Conservation (phyloP, 2,888 invertebrate species). For the Netelia melanura region DNA sequence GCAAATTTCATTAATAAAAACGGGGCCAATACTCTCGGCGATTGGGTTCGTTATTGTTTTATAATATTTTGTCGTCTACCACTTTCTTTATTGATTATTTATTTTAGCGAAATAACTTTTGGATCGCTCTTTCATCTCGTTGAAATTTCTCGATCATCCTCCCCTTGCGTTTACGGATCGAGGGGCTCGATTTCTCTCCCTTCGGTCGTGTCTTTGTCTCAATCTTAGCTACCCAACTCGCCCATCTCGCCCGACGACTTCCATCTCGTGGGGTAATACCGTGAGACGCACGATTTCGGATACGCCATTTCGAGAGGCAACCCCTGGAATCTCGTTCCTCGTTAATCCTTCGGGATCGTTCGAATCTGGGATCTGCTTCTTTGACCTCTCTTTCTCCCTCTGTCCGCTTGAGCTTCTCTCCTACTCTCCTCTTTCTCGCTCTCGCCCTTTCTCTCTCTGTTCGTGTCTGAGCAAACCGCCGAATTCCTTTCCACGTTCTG, state of each 20-base stretch:
- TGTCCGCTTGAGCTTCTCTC: slow-evolving; percentile 1
- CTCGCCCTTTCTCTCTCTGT: not conserved
- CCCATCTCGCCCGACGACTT: not conserved
- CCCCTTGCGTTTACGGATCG: slow-evolving; percentile 18
- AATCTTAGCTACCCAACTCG: slow-evolving; percentile 31
- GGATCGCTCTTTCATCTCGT: slow-evolving; percentile 5
- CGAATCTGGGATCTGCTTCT: slow-evolving; percentile 38
- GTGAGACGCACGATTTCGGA: slow-evolving; percentile 13
- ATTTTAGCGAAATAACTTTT: not conserved
- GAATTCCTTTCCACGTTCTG: slow-evolving; percentile 49
- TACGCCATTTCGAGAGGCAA: slow-evolving; percentile 44
- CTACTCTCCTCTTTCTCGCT: slow-evolving; percentile 19
- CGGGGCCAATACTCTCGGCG: too few relatives aligned
- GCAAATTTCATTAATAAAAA: too few relatives aligned
- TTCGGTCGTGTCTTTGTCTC: slow-evolving; percentile 10
- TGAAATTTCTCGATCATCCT: slow-evolving; percentile 18
- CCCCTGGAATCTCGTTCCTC: slow-evolving; percentile 55
- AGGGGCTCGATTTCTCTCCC: slow-evolving; percentile 24
- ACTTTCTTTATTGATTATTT: not conserved
- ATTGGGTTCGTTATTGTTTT: too few relatives aligned
- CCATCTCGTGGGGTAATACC: not conserved
- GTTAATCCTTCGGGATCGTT: slow-evolving; percentile 62
- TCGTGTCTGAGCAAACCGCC: slow-evolving; percentile 16
- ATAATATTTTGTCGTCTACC: too few relatives aligned
- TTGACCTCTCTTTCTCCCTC: slow-evolving; percentile 21